These are phyloP conservation scores for Rugalucina vietnamica DNA, from an alignment of 2,888 invertebrate species.

Conservation along the genomic window DNA sequence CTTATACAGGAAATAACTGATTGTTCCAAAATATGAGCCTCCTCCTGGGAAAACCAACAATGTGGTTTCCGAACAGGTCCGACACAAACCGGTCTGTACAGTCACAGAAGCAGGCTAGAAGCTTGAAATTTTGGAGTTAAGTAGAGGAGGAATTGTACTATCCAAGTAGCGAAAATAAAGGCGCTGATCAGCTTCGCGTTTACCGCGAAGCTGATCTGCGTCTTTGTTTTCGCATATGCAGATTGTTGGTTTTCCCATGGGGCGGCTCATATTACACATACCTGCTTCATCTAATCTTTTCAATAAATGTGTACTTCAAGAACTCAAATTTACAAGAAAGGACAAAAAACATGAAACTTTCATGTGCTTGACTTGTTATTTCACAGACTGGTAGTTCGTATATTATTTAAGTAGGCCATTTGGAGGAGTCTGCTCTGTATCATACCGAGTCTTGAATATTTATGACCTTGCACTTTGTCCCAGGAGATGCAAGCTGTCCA, in stretches of 20 bases:
- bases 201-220: background rate
- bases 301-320: background rate
- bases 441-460: background rate
- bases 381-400: conserved; percentile 15
- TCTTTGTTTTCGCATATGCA: background rate
- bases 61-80: background rate
- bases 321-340: background rate
- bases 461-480: conserved; percentile 1
- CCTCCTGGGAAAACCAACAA: background rate
- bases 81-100: background rate
- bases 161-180: too few relatives aligned
- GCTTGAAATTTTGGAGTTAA: too few relatives aligned
- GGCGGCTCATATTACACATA: background rate
- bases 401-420: background rate
- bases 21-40: background rate
- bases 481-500: conserved; percentile 14
- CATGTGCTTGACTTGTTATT: background rate
- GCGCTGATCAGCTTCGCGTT: background rate
- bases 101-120: background rate
- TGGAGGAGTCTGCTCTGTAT: conserved; percentile 3
- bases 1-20: background rate
- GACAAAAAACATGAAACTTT: background rate
- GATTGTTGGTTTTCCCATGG: background rate
- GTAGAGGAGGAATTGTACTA: too few relatives aligned
- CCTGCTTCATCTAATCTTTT: background rate